phyloP scores from a whole-genome alignment of 2,888 invertebrate genomes.

The Chalcis sispes region DNA sequence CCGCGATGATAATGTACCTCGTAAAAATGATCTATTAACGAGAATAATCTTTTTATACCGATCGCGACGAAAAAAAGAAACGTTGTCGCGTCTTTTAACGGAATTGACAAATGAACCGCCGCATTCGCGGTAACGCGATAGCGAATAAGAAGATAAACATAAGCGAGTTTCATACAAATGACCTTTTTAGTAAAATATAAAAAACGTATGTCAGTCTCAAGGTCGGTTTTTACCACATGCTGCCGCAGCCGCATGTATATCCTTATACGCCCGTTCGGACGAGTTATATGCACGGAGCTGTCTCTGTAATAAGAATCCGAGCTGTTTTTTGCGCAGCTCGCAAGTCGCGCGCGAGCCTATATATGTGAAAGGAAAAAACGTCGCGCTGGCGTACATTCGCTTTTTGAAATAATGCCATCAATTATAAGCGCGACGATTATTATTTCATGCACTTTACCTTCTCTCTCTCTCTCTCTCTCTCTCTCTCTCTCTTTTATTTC shows the following conservation, averaged over 20 bases:
- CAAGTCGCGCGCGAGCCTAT: background rate
- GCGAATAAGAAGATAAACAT: conserved; percentile 6
- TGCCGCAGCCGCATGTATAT: background rate
- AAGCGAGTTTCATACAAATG: conserved; percentile 16
- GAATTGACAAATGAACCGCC: conserved; percentile 38
- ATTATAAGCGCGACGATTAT: conserved; percentile 42
- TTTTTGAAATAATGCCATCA: conserved; percentile 46
- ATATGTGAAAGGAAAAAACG: conserved; percentile 4
- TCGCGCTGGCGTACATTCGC: conserved; percentile 11
- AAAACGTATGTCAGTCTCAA: conserved; percentile 26
- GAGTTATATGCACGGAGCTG: conserved; percentile 13
- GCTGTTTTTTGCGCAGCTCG: too few species aligned
- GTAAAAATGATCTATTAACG: too few species aligned
- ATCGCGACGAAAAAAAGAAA: background rate
- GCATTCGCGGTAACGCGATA: background rate
- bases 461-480: conserved; percentile 2
- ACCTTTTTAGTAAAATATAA: conserved; percentile 32
- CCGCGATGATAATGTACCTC: too few species aligned
- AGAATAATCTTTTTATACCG: background rate
- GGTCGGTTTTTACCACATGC: conserved; percentile 23
- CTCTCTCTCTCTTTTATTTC: conserved; percentile 3
- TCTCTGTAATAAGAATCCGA: background rate
- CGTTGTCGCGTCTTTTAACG: background rate
- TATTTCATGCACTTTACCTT: conserved; percentile 30
- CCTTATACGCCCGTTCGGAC: background rate